A percentile compares a stretch with the other conserved stretches of the same genome.
These are phyloP conservation scores for Adineta ricciae DNA, from an alignment of 2,888 invertebrate genomes.

Conservation along the genomic window DNA sequence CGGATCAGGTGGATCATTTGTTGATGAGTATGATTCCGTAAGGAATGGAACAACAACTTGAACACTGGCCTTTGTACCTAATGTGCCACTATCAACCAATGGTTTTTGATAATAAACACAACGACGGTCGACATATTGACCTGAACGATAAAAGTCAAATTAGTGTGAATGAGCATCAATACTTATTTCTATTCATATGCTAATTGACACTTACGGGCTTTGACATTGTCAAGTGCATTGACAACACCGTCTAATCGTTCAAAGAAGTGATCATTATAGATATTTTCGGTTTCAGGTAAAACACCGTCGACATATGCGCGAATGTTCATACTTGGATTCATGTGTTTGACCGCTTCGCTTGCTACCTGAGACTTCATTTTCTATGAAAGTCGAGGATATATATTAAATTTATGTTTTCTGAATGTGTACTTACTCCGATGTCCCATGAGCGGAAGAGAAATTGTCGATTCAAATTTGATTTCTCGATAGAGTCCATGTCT, in stretches of 20 bases:
- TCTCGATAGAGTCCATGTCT: slow-evolving; percentile 98
- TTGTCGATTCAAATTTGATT: slow-evolving; percentile 93
- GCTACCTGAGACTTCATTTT: slow-evolving; percentile 26
- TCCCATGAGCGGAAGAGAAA: slow-evolving; percentile 89
- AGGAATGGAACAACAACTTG: slow-evolving; percentile 82
- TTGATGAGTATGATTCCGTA: slow-evolving; percentile 87
- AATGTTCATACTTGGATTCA: slow-evolving; percentile 56
- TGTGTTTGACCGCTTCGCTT: slow-evolving; percentile 23
- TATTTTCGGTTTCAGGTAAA: slow-evolving; percentile 81
- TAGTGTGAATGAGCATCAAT: too few relatives aligned
- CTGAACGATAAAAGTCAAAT: slow-evolving; percentile 35
- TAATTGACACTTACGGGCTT: slow-evolving; percentile 56
- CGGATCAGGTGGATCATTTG: slow-evolving; percentile 95
- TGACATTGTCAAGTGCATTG: slow-evolving; percentile 93
- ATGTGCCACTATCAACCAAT: slow-evolving; percentile 86
- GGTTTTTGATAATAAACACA: slow-evolving; percentile 95
- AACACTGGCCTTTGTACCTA: slow-evolving; percentile 95
- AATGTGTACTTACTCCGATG: slow-evolving; percentile 54
- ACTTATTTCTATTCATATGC: not conserved
- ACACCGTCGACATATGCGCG: slow-evolving; percentile 60
- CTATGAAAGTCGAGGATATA: not conserved
- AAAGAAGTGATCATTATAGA: slow-evolving; percentile 89
- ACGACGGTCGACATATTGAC: slow-evolving; percentile 79
- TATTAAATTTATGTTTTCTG: not conserved
- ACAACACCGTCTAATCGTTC: slow-evolving; percentile 81